phyloP scores from a whole-genome alignment of 37 sponge, comb jelly and placozoan species.

The Spongilla lacustris region DNA sequence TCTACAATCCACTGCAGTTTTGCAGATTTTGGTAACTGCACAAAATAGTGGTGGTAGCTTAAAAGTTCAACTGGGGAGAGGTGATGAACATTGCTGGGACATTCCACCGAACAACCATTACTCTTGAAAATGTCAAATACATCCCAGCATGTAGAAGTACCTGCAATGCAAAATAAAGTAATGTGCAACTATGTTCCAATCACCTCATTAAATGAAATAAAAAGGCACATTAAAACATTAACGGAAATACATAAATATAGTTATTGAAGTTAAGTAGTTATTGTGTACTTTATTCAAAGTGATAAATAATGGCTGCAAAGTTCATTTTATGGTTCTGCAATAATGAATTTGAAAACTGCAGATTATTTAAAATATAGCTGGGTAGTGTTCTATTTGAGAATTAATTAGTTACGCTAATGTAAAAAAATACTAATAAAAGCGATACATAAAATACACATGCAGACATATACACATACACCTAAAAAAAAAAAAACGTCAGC shows the following conservation, averaged over 20 bases:
- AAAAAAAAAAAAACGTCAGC: neutral
- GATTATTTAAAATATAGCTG: neutral
- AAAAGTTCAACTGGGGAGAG: neutral
- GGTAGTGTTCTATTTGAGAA: neutral
- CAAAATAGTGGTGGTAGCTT: neutral
- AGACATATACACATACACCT: neutral
- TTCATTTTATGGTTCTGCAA: neutral
- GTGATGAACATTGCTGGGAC: neutral
- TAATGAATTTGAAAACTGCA: slow-evolving; percentile 1
- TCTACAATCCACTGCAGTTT: neutral
- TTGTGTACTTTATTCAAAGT: neutral
- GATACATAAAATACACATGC: neutral
- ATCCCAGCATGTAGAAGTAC: neutral
- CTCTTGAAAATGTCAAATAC: neutral
- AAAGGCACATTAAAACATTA: neutral
- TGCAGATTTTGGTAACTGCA: neutral
- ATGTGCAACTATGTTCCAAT: neutral
- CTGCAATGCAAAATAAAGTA: neutral
- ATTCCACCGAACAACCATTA: neutral
- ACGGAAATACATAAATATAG: neutral
- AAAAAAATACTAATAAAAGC: neutral
- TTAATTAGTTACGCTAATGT: neutral
- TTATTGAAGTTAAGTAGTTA: neutral
- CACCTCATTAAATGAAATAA: neutral
- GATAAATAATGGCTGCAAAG: neutral